A percentile compares a stretch with the other conserved stretches of the same genome.
Conservation (phyloP, 2,113 vertebrate species). For the Aphyosemion australe region DNA sequence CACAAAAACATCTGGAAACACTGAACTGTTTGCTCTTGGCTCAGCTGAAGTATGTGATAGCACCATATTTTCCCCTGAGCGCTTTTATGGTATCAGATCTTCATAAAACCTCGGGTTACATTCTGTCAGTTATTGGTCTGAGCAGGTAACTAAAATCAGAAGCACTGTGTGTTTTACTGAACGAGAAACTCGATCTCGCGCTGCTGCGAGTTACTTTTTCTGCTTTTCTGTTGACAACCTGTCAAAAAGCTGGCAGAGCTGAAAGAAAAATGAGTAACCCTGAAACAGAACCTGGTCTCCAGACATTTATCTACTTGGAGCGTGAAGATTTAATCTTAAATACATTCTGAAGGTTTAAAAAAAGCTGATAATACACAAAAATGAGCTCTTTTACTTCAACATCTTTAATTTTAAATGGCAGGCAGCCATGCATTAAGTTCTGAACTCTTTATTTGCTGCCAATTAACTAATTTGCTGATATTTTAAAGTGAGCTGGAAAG, state of each 20-base stretch:
- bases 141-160: neutral
- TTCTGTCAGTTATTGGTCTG: too few relatives aligned
- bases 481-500: too few relatives aligned
- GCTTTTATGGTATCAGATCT: constrained; percentile 13
- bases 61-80: neutral
- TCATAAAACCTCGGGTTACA: neutral
- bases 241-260: constrained; percentile 19
- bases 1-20: constrained; percentile 56
- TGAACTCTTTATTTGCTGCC: too few relatives aligned
- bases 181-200: constrained; percentile 2
- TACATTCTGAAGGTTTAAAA: constrained; percentile 25
- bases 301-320: constrained; percentile 16
- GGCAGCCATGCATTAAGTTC: constrained; percentile 19
- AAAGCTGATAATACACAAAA: constrained; percentile 50
- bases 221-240: constrained; percentile 18
- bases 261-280: constrained; percentile 24
- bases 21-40: constrained; percentile 16
- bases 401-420: constrained; percentile 45
- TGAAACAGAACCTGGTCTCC: constrained; percentile 20
- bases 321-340: constrained; percentile 28
- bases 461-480: neutral
- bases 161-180: neutral
- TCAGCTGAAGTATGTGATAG: too few relatives aligned
- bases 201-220: constrained; percentile 4
- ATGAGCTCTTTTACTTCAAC: constrained; percentile 49